A percentile compares a stretch with the other conserved stretches of the same genome.
phyloP scores from a whole-genome alignment of 2,113 vertebrate genomes.

The Channa maculata region DNA sequence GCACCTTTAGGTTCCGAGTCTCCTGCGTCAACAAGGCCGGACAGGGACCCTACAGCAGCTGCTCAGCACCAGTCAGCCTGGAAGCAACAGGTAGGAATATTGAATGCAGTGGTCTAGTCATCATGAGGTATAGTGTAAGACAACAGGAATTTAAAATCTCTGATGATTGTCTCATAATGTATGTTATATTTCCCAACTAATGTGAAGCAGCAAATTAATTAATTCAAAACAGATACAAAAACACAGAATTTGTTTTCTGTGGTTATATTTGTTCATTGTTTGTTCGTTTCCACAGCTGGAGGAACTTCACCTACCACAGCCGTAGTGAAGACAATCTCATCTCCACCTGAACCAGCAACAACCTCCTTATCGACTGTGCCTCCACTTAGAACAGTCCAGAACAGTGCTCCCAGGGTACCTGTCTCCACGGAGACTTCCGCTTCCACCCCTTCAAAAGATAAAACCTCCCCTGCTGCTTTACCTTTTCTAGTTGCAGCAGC shows the following conservation, averaged over 20 bases:
- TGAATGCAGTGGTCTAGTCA: too few relatives aligned
- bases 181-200: too few relatives aligned
- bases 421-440: conserved; percentile 14
- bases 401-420: conserved; percentile 3
- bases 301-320: conserved; percentile 60
- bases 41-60: conserved; percentile 90
- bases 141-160: too few relatives aligned
- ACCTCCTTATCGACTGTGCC: conserved; percentile 27
- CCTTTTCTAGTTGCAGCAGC: background rate
- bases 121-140: too few relatives aligned
- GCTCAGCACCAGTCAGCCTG: conserved; percentile 85
- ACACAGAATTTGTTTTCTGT: too few relatives aligned
- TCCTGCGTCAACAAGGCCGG: conserved; percentile 93
- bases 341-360: conserved; percentile 33
- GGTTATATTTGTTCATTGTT: too few relatives aligned
- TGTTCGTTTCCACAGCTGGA: conserved; percentile 68
- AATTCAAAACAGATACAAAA: too few relatives aligned
- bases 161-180: too few relatives aligned
- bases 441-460: conserved; percentile 4
- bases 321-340: conserved; percentile 73
- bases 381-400: conserved; percentile 52
- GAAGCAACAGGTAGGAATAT: conserved; percentile 79
- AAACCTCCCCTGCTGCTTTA: background rate
- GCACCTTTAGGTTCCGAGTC: conserved; percentile 87
- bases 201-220: too few relatives aligned